Percentiles rank a stretch among this genome's conserved stretches.
Conservation (phyloP, 2,888 invertebrate species). For the Tipula vernalis region DNA sequence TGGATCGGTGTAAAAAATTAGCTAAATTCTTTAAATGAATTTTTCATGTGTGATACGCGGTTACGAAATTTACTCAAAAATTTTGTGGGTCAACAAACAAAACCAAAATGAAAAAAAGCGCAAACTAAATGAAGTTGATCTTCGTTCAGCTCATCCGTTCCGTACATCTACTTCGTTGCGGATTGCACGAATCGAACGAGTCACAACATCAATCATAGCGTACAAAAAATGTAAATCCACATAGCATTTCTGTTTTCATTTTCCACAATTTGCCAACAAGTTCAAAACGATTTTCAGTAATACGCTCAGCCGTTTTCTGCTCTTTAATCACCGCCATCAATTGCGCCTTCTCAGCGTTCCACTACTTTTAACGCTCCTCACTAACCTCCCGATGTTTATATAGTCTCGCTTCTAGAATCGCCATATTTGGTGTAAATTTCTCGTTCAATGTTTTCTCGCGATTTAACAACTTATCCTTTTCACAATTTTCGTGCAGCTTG, state of each 20-base stretch:
- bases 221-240: no score
- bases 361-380: conserved; percentile 20
- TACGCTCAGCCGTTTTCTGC: conserved; percentile 24
- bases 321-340: conserved; percentile 15
- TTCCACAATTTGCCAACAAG: conserved; percentile 63
- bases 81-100: no score
- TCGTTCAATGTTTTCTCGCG: conserved; percentile 16
- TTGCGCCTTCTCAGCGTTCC: conserved; percentile 24
- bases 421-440: conserved; percentile 24
- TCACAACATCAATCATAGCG: neutral
- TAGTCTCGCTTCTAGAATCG: conserved; percentile 31
- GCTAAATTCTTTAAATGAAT: no score
- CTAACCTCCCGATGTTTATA: conserved; percentile 20
- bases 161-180: neutral
- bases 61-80: no score
- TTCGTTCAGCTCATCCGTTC: neutral
- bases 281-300: conserved; percentile 38
- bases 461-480: neutral
- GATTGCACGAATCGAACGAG: neutral
- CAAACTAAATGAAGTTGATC: no score
- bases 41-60: no score
- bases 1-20: no score
- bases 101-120: no score
- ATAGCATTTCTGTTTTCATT: conserved; percentile 73
- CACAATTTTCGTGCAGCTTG: neutral